Conservation (phyloP, 2,113 vertebrate species). For the Boulengeromyrus knoepffleri region DNA sequence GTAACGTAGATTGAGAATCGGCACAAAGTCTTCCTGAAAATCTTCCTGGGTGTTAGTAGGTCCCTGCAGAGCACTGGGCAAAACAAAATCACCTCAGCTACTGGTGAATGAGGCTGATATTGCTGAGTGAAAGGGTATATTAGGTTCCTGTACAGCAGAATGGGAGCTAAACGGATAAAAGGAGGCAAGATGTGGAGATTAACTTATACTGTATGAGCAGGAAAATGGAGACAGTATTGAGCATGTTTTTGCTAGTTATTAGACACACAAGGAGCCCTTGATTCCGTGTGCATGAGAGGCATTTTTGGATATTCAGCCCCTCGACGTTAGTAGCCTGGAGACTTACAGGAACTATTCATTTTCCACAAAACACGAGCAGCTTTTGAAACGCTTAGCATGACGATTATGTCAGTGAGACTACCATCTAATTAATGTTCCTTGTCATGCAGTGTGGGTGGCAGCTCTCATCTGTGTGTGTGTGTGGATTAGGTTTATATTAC, state of each 20-base stretch:
- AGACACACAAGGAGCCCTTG: not conserved
- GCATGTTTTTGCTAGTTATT: not conserved
- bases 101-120: not conserved
- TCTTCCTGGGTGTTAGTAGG: not conserved
- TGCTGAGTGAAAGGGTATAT: not conserved
- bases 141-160: not conserved
- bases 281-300: not conserved
- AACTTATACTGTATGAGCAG: not conserved
- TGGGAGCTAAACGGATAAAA: not conserved
- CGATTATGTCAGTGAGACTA: not conserved
- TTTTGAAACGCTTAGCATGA: not conserved
- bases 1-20: not conserved
- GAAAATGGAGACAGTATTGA: not conserved
- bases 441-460: not conserved
- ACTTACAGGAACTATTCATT: slow-evolving; percentile 6
- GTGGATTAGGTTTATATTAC: not conserved
- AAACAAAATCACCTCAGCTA: not conserved
- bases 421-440: not conserved
- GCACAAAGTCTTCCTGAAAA: not conserved
- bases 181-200: not conserved
- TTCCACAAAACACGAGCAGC: not conserved
- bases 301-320: not conserved
- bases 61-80: not conserved
- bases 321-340: not conserved
- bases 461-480: not conserved